These are phyloP conservation scores for Drosophila flavopinicola DNA, from an alignment of 2,888 invertebrate species.

Conservation along the genomic window DNA sequence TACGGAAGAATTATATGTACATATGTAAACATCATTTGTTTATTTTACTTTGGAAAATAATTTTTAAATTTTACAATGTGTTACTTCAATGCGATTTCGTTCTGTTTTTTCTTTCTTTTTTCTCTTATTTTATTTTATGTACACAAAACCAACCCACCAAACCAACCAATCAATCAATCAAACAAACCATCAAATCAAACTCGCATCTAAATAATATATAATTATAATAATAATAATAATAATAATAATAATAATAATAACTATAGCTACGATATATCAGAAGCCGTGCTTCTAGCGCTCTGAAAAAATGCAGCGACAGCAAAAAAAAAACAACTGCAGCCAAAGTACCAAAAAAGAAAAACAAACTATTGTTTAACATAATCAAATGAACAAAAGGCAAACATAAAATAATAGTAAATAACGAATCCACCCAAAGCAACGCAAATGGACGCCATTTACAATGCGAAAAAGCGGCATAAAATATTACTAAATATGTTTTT, in stretches of 20 bases:
- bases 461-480: slow-evolving; percentile 29
- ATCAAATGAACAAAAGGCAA: slow-evolving; percentile 12
- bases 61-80: slow-evolving; percentile 56
- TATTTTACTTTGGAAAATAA: slow-evolving; percentile 36
- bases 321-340: slow-evolving; percentile 52
- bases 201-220: slow-evolving; percentile 36
- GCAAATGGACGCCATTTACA: slow-evolving; percentile 73
- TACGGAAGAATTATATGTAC: slow-evolving; percentile 8
- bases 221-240: no score
- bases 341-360: slow-evolving; percentile 67
- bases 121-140: slow-evolving; percentile 77
- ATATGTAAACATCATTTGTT: slow-evolving; percentile 19
- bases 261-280: slow-evolving; percentile 84
- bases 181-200: neutral
- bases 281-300: slow-evolving; percentile 84
- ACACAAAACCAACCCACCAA: slow-evolving; percentile 73
- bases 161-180: slow-evolving; percentile 52
- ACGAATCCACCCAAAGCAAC: slow-evolving; percentile 47
- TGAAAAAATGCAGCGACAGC: slow-evolving; percentile 59
- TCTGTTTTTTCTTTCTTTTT: slow-evolving; percentile 71
- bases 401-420: slow-evolving; percentile 13
- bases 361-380: slow-evolving; percentile 28
- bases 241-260: slow-evolving; percentile 37
- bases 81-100: slow-evolving; percentile 71
- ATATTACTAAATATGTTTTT: slow-evolving; percentile 19